phyloP scores from a whole-genome alignment of 2,888 invertebrate species.

The Oeneis ivallda region DNA sequence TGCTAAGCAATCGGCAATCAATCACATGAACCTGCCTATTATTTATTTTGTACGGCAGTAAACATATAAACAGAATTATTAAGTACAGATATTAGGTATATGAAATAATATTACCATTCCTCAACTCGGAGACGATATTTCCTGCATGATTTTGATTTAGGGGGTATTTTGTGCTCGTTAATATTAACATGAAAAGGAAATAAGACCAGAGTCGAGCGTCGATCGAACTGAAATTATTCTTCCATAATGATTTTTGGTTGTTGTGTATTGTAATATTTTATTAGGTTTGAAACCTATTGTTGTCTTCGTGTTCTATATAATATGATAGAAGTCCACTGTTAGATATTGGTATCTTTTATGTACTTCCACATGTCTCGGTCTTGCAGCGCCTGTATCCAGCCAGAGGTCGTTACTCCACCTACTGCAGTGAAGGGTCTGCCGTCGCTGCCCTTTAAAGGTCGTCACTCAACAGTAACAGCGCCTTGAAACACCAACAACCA shows the following conservation, averaged over 20 bases:
- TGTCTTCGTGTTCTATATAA: no score
- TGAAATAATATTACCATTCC: slow-evolving; percentile 15
- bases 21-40: slow-evolving; percentile 6
- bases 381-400: no score
- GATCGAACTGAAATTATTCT: slow-evolving; percentile 8
- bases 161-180: slow-evolving; percentile 12
- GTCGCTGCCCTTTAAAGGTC: no score
- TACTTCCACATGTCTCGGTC: no score
- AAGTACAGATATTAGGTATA: not conserved
- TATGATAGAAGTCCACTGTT: no score
- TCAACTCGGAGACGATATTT: slow-evolving; percentile 10
- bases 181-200: slow-evolving; percentile 21
- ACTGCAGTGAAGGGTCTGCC: no score
- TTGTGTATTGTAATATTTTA: no score
- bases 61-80: slow-evolving; percentile 5
- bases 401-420: no score
- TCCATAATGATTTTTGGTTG: not conserved
- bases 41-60: not conserved
- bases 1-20: not conserved
- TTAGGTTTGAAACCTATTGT: no score
- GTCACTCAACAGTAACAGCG: no score
- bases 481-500: no score
- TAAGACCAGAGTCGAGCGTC: slow-evolving; percentile 8
- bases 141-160: slow-evolving; percentile 18
- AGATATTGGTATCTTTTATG: no score